Percentiles rank a stretch among this genome's conserved stretches.
phyloP scores from a whole-genome alignment of 2,113 vertebrate genomes.

The Ivindomyrus marchei region DNA sequence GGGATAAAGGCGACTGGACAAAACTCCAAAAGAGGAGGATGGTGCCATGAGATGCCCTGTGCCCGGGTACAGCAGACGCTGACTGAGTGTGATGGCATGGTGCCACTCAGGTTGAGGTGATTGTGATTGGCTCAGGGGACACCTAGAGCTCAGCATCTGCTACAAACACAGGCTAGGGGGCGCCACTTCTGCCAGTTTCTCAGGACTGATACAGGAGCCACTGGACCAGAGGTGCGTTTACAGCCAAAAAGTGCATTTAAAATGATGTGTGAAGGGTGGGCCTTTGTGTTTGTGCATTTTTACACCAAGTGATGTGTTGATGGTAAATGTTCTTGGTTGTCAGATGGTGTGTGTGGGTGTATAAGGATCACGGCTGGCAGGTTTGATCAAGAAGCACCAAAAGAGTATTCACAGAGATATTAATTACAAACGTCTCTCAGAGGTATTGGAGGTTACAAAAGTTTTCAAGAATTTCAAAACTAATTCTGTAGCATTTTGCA shows the following conservation, averaged over 20 bases:
- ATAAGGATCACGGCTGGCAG: not conserved
- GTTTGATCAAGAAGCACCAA: not conserved
- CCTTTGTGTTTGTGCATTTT: not conserved
- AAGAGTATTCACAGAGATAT: not conserved
- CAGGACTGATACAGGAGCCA: not conserved
- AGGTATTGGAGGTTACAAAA: not conserved
- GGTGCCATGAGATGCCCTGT: slow-evolving; percentile 26
- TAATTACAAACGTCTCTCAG: not conserved
- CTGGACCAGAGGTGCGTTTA: slow-evolving; percentile 21
- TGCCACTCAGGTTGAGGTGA: slow-evolving; percentile 39
- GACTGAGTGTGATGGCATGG: slow-evolving; percentile 29
- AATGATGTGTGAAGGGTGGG: not conserved
- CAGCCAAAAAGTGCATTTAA: not conserved
- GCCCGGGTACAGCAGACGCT: slow-evolving; percentile 28
- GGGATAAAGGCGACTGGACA: slow-evolving; percentile 12
- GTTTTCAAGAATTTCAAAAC: not conserved
- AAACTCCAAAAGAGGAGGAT: slow-evolving; percentile 12
- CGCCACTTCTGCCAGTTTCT: slow-evolving; percentile 7
- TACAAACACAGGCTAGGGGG: slow-evolving; percentile 52
- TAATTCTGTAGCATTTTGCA: not conserved
- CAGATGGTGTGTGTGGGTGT: not conserved
- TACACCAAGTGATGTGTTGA: not conserved
- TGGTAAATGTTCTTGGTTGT: not conserved
- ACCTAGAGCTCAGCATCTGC: slow-evolving; percentile 25
- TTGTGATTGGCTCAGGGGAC: slow-evolving; percentile 46